Conservation (phyloP, 1,140 invertebrate species). For the Drosophila micromelanica region DNA sequence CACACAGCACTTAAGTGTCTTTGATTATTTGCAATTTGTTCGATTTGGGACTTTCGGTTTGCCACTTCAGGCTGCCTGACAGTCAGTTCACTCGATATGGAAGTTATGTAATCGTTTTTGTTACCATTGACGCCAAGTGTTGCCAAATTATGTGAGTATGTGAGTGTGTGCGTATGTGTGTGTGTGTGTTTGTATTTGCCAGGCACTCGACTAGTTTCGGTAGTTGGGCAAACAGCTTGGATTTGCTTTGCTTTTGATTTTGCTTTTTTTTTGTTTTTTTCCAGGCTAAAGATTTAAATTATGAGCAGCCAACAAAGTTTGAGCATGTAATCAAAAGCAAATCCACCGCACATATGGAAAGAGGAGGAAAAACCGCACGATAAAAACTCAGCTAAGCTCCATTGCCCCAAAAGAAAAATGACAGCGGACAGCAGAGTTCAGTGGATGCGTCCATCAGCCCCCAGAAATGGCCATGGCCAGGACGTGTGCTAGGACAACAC, state of each 20-base stretch:
- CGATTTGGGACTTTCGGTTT: slow-evolving; percentile 54
- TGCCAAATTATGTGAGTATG: slow-evolving; percentile 23
- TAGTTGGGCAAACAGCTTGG: slow-evolving; percentile 28
- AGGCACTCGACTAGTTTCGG: slow-evolving; percentile 51
- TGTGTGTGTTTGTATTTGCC: slow-evolving; percentile 44
- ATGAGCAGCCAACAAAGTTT: slow-evolving; percentile 39
- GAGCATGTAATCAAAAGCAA: slow-evolving; percentile 36
- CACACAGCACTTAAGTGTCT: slow-evolving; percentile 66
- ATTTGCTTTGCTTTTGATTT: slow-evolving; percentile 4
- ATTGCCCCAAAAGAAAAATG: slow-evolving; percentile 54
- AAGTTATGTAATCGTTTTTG: slow-evolving; percentile 72
- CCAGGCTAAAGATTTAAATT: slow-evolving; percentile 55
- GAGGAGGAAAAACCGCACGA: slow-evolving; percentile 31
- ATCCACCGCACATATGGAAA: slow-evolving; percentile 27
- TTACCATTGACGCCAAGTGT: slow-evolving; percentile 68
- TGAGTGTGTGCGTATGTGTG: slow-evolving; percentile 40
- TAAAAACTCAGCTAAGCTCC: slow-evolving; percentile 37
- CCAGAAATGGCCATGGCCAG: slow-evolving; percentile 21
- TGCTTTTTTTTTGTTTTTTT: not conserved
- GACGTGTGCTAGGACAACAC: slow-evolving; percentile 39
- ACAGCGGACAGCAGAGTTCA: slow-evolving; percentile 41
- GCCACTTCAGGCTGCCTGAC: slow-evolving; percentile 49
- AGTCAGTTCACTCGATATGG: slow-evolving; percentile 27
- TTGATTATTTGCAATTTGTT: slow-evolving; percentile 78
- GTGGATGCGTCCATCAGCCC: slow-evolving; percentile 19